A percentile compares a stretch with the other conserved stretches of the same genome.
Evolutionary conservation across 1,140 invertebrate species (phyloP).

Genomic region (Drosophila paulistorum): DNA sequence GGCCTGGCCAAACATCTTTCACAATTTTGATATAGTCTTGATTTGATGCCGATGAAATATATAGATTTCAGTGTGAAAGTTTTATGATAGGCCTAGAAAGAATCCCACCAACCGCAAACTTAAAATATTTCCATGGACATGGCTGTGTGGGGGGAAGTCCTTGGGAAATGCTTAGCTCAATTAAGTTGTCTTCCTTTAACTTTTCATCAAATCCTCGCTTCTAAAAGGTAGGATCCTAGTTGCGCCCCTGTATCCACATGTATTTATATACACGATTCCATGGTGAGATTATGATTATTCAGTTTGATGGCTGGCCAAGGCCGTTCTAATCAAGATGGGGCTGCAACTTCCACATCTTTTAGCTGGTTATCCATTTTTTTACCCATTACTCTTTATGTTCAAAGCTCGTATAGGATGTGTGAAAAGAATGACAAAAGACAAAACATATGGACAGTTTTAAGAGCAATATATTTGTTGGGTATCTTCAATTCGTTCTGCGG

Average conservation of each 20-base stretch:
- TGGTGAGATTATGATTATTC: conserved; percentile 55
- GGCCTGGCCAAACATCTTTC: conserved; percentile 35
- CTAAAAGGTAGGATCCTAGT: conserved; percentile 34
- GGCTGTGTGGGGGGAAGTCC: no score
- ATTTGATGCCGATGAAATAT: conserved; percentile 64
- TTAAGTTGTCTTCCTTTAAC: no score
- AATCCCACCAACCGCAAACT: conserved; percentile 22
- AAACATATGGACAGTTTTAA: no score
- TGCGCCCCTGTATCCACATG: not conserved
- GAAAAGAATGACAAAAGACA: no score
- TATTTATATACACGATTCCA: not conserved
- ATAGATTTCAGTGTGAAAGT: conserved; percentile 77
- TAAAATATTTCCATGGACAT: conserved; percentile 16
- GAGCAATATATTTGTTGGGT: conserved; percentile 19
- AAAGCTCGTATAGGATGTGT: not conserved
- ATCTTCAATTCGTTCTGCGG: conserved; percentile 40
- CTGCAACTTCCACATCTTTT: conserved; percentile 36
- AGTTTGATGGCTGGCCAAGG: conserved; percentile 42
- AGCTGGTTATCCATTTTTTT: conserved; percentile 53
- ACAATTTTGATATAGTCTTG: conserved; percentile 37
- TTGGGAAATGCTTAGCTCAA: no score
- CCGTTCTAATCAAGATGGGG: conserved; percentile 68
- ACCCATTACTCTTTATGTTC: not conserved
- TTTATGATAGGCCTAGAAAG: conserved; percentile 65
- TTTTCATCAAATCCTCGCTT: no score